Percentiles rank a stretch among this genome's conserved stretches.
Evolutionary conservation across 2,113 vertebrate genomes (phyloP).

Genomic region (Chauna torquata): DNA sequence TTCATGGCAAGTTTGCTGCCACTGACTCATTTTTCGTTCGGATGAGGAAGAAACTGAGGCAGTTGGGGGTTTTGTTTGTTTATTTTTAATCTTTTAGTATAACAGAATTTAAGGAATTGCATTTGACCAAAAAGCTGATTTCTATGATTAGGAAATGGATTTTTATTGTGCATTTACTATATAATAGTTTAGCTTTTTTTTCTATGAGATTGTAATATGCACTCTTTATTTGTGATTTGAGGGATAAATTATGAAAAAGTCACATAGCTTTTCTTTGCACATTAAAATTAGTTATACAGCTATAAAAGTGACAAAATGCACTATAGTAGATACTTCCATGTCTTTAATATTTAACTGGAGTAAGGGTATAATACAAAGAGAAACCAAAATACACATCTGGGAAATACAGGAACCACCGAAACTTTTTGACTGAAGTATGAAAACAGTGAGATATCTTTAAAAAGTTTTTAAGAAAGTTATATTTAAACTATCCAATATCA

Average conservation of each 20-base stretch:
- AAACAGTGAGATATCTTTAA: background rate
- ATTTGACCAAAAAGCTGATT: background rate
- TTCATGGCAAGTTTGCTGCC: background rate
- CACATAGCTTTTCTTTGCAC: background rate
- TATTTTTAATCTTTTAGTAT: background rate
- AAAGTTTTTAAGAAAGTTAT: background rate
- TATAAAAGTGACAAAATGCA: background rate
- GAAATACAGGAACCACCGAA: background rate
- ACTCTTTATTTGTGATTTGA: slow-evolving; percentile 19
- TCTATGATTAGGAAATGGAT: background rate
- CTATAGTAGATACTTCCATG: background rate
- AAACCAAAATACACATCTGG: background rate
- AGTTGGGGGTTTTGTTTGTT: background rate
- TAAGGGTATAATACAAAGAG: background rate
- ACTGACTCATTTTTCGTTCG: background rate
- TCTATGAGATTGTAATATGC: background rate
- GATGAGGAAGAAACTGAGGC: background rate
- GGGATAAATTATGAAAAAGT: background rate
- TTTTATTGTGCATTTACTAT: background rate
- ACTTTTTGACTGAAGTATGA: background rate
- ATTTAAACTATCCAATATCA: background rate
- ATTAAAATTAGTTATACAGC: background rate
- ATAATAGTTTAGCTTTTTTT: background rate
- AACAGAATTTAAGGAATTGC: background rate
- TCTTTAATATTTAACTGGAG: background rate